Base-by-base conservation (phyloP, 92 coral and sea anemone genomes). In the Heteractis magnifica region DNA sequence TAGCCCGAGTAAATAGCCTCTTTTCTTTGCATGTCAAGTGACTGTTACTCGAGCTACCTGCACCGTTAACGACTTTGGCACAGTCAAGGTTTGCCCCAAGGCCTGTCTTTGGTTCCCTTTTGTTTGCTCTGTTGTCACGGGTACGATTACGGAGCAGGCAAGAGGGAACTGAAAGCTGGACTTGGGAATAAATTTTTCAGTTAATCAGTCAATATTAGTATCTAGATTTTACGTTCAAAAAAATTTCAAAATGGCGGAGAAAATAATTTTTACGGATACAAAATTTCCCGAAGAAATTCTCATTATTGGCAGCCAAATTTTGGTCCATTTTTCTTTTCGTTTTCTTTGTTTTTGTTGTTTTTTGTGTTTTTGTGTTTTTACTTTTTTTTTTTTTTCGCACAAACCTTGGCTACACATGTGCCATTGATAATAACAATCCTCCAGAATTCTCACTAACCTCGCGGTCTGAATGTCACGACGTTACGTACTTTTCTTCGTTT, bases 11-110 rank as follows among this genome's bases (percentile, higher is more conserved):
- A 48, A 68, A 68, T 50, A 26, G 73, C 5, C 16, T 15, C 10
- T 18, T 62, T 62, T n/a, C 70, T 62, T 23, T 62, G 21, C 34
- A 62, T 23, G 70, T 6, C 20, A 62, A 10, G 21, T 6, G 48
- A 68, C 73, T 20, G 44, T 68, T 26, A 10, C 73, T 68, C 26
- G 73, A 12, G 73, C 26, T 68, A 68, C 73, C 73, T 68, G 73
- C 73, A 68, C 21, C 73, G 10, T 68, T 48, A 68, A 68, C 23
- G 23, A 68, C 73, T 68, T 68, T 68, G 73, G 73, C 73, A 68
- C 49, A 68, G 73, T 23, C 73, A 23, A 68, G 49, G 73, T 68
- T 68, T 68, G 73, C 20, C 73, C 73, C 18, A 26, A 48, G 50
- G 8, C 18, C 19, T 0, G 73, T 68, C 26, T 68, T 68, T 26